phyloP scores from a whole-genome alignment of 1,140 invertebrate species.

The Calycopis cecrops region DNA sequence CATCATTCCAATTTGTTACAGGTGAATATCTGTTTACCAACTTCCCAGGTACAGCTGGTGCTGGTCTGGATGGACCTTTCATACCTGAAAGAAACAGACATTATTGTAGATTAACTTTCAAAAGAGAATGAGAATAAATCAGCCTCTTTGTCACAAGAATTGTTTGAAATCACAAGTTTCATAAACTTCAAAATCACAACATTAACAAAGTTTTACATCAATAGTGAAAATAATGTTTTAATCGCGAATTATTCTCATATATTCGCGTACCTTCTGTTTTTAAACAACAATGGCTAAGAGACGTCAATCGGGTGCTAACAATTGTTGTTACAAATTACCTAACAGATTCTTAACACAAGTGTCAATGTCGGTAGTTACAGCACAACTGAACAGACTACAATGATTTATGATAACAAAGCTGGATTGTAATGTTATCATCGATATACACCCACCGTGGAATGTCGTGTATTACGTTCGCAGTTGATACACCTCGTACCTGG shows the following conservation, averaged over 20 bases:
- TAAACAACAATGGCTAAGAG: too few species aligned
- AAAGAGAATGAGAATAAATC: too few species aligned
- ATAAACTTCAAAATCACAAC: too few species aligned
- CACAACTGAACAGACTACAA: slow-evolving; percentile 18
- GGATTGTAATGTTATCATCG: slow-evolving; percentile 31
- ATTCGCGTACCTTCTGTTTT: too few species aligned
- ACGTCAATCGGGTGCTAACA: too few species aligned
- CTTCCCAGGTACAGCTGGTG: slow-evolving; percentile 51
- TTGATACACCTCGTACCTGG: slow-evolving; percentile 40
- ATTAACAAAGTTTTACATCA: too few species aligned
- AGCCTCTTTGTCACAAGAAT: too few species aligned
- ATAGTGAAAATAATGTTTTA: too few species aligned
- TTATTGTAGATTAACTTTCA: too few species aligned
- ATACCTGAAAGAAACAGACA: slow-evolving; percentile 43
- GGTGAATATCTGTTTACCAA: slow-evolving; percentile 54
- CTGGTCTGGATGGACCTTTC: slow-evolving; percentile 64
- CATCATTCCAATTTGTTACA: slow-evolving; percentile 66
- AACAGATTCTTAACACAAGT: slow-evolving; percentile 14
- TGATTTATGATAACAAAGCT: slow-evolving; percentile 28
- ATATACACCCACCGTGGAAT: slow-evolving; percentile 47
- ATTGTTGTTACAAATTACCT: slow-evolving; percentile 4
- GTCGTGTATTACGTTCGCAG: slow-evolving; percentile 23
- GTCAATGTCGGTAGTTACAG: slow-evolving; percentile 13
- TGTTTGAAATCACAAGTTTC: too few species aligned
- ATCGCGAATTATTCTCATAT: too few species aligned